phyloP scores from a whole-genome alignment of 2,797 vertebrate genomes.

The Pantherophis vulpinus region DNA sequence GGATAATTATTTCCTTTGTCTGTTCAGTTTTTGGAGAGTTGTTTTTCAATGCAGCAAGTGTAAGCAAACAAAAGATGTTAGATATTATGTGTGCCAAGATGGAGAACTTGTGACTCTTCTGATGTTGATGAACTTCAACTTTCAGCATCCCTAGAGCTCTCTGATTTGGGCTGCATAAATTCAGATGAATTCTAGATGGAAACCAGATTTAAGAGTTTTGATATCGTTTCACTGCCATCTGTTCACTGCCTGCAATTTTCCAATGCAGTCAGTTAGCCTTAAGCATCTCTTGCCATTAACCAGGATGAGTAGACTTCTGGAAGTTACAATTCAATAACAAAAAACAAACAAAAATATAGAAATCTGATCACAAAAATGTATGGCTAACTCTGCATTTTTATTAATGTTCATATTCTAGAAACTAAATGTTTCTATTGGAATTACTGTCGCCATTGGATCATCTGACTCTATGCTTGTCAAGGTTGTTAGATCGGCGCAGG shows the following conservation, averaged over 20 bases:
- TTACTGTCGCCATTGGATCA: not conserved
- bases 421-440: not conserved
- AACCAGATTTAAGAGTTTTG: not conserved
- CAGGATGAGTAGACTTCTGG: not conserved
- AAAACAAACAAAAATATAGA: not conserved
- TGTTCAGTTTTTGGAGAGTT: not conserved
- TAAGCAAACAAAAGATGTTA: not conserved
- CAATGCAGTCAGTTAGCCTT: not conserved
- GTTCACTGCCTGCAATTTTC: not conserved
- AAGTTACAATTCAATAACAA: not conserved
- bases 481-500: too few species aligned
- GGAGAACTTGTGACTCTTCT: not conserved
- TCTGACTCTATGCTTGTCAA: not conserved
- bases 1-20: not conserved
- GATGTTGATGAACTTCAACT: not conserved
- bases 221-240: not conserved
- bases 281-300: not conserved
- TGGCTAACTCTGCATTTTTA: not conserved
- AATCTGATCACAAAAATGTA: not conserved
- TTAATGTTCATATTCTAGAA: not conserved
- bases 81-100: not conserved
- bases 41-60: not conserved
- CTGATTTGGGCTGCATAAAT: not conserved
- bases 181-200: not conserved
- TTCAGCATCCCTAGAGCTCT: not conserved